Evolutionary conservation across 2,113 vertebrate species (phyloP), one percentile per base, ranked within the genome.

Genomic region (Colinus virginianus): DNA sequence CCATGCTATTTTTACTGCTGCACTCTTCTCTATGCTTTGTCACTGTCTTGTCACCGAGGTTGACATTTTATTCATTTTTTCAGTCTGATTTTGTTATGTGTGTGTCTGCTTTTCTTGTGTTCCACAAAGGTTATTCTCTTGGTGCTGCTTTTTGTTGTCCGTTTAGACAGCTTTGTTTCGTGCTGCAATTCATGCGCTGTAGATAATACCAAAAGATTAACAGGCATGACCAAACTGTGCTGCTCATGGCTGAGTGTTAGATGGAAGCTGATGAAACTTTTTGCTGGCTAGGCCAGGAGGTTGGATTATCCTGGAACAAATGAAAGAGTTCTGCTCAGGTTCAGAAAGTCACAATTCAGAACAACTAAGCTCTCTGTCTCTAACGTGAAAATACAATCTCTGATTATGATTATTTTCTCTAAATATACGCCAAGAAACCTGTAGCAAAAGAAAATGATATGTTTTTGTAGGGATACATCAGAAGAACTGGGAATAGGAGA

Each of bases 261-360:
- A 82, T 46, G 34, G 75, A 92, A 82, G 89, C 78, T 78, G 58
- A 84, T 92, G 67, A 95, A 79, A 92, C 34, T 62, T 90, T 88
- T 38, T 89, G 40, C 78, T 63, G 38, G 45, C 67, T 87, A 13
- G 30, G 34, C 69, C 70, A 87, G 75, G 78, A 93, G 77, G 17
- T 58, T 90, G 86, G 58, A 84, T 95, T 94, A 69, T 84, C n/a
- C 88, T 83, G 87, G 74, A 93, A 90, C 75, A 89, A 90, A 84
- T 64, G 76, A 81, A 64, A 49, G 66, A 79, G 78, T 69, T 63
- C 75, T 90, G 74, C 86, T 92, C 49, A 66, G 78, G 67, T 90
- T 93, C 87, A 94, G 95, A 83, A 93, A 94, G 78, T 93, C 3
- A 18, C 55, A 53, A 71, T 78, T 89, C 59, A 70, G 58, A 87